Base-by-base conservation (phyloP, 2,888 invertebrate species). In the Ectropis crepuscularia region DNA sequence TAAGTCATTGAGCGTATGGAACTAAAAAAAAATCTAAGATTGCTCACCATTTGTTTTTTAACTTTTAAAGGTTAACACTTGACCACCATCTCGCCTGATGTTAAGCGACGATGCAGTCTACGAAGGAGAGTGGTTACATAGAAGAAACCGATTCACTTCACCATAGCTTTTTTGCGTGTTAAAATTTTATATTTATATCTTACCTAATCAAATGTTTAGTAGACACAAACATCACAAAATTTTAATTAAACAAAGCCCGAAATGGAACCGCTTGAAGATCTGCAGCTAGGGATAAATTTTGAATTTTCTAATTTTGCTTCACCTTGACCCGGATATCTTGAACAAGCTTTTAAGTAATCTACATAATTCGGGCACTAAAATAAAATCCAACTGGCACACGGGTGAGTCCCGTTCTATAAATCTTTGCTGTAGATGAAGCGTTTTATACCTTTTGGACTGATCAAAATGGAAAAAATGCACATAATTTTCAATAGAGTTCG, bases 271-370 rank as follows among this genome's bases (percentile, higher is more conserved):
- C n/a, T 16, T 11, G 43, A 42, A 54, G 9, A 6, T 46, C 61
- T 39, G 10, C 53, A 53, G 28, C 36, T 37, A 5, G 9, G 12
- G 47, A 53, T 63, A 48, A 53, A 63, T 57, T 48, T 62, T 53
- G 41, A 53, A 57, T 57, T 57, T 63, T 42, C 53, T 57, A 53
- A 53, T 41, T 10, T 11, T 28, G 11, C 41, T 51, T 57, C 36
- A 57, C 62, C 62, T 62, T 62, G 57, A 53, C 41, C 57, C 41
- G 43, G 53, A 39, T 11, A 60, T 53, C 45, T 49, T 53, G 42
- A 54, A 49, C 11, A 37, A 16, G 46, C 54, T 11, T 41, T 28
- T 36, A n/a, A 37, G n/a, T 7, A 46, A 46, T 55, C 10, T 47
- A 48, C 39, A 47, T 55, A 46, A 16, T 11, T 38, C 10, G 38